phyloP scores from a whole-genome alignment of 2,888 invertebrate genomes.

The Capitulum mitella region DNA sequence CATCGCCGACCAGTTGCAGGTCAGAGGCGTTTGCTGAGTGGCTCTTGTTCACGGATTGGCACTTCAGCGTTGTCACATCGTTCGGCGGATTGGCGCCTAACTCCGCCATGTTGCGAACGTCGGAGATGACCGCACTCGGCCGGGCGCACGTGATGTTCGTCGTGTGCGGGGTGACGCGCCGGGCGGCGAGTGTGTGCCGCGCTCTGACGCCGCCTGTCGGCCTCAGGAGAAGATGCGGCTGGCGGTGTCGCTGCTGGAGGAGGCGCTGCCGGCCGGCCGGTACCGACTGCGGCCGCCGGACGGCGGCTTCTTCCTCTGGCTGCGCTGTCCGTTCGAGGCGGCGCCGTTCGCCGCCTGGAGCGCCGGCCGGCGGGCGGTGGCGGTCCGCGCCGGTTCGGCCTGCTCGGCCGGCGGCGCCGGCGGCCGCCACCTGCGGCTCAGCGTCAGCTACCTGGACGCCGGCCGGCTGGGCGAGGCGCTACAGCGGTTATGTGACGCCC shows the following conservation, averaged over 20 bases:
- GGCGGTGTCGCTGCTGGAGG: slow-evolving; percentile 39
- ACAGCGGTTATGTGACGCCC: neutral
- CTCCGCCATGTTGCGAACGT: too few relatives aligned
- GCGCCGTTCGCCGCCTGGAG: neutral
- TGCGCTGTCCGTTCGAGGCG: slow-evolving; percentile 38
- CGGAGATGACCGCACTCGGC: too few relatives aligned
- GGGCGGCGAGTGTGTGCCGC: too few relatives aligned
- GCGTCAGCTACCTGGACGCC: neutral
- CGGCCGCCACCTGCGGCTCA: neutral
- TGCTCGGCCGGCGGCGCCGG: neutral
- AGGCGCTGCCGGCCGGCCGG: slow-evolving; percentile 43
- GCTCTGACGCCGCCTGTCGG: neutral
- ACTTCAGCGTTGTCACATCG: neutral
- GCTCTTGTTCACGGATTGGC: neutral
- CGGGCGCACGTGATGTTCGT: too few relatives aligned
- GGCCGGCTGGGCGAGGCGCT: neutral
- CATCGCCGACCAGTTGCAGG: slow-evolving; percentile 41
- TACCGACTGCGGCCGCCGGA: slow-evolving; percentile 43
- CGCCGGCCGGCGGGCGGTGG: neutral
- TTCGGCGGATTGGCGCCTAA: too few relatives aligned
- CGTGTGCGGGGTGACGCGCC: too few relatives aligned
- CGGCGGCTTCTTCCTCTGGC: slow-evolving; percentile 59
- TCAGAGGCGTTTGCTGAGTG: neutral
- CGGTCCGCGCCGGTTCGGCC: neutral
- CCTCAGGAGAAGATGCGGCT: neutral